Evolutionary conservation across 2,113 vertebrate species (phyloP).

Genomic region (Marmota monax): DNA sequence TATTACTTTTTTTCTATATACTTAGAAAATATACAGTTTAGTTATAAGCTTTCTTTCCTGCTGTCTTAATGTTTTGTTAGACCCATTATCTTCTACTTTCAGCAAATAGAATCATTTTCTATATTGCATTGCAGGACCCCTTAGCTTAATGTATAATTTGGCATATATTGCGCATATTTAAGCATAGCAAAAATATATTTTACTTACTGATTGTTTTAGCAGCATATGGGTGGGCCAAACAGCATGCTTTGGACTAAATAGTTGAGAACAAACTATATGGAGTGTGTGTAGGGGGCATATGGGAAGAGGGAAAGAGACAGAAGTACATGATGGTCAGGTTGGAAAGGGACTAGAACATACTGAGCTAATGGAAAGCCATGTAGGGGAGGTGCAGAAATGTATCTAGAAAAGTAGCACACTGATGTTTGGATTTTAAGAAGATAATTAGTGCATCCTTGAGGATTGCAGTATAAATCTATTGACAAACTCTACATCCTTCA

Average conservation of each 20-base stretch:
- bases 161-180: conserved; percentile 35
- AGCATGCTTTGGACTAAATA: background rate
- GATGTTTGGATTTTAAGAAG: background rate
- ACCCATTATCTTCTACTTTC: background rate
- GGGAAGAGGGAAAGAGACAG: background rate
- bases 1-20: background rate
- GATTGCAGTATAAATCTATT: background rate
- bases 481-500: background rate
- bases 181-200: conserved; percentile 39
- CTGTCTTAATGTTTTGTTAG: background rate
- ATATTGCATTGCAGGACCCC: background rate
- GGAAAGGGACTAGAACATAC: conserved; percentile 12
- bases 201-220: background rate
- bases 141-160: conserved; percentile 47
- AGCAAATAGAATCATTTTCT: conserved; percentile 26
- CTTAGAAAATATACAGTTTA: background rate
- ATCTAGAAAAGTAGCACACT: background rate
- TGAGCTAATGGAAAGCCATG: background rate
- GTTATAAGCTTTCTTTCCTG: background rate
- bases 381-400: background rate
- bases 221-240: background rate
- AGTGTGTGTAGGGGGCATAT: background rate
- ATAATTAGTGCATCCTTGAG: background rate
- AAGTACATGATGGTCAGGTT: background rate
- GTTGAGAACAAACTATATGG: background rate